Base-by-base conservation (phyloP, 2,797 vertebrate species). In the Anas georgica region DNA sequence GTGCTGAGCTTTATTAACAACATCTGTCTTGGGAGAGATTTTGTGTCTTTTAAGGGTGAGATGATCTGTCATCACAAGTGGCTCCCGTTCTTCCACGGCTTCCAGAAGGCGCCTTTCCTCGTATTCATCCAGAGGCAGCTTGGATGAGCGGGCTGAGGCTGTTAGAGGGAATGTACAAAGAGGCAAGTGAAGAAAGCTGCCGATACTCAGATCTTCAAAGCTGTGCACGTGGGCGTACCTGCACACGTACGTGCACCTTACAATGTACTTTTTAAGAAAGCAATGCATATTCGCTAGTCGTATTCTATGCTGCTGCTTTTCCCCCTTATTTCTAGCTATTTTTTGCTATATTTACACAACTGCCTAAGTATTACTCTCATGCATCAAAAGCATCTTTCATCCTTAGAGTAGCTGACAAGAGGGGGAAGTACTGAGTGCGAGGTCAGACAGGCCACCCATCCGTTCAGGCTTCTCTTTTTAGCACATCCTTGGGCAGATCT, bases 161-260 rank as follows among this genome's bases (percentile, higher is more conserved):
- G 26, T 8, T 16, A 2, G 37, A 3, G 31, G 25, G 26, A 14
- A 18, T 10, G 23, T 20, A 6, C 39, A 66, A 56, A 52, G 37
- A 28, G 15, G 15, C 72, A 29, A 15, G n/a, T 20, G 25, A 5
- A 33, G 18, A 46, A n/a, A 73, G 70, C 75, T 25, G 1, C n/a
- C 26, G 50, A 9, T 67, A 35, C 26, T 74, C 33, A 17, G 6
- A 3, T 21, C 23, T 37, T 48, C 63, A 13, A 39, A 26, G 14
- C 18, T 41, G 2, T 2, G 25, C 29, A 22, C 43, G 9, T 2
- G 1, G 5, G 21, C 9, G 31, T 12, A 10, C 41, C 20, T 3
- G 58, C 5, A 4, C 31, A 5, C 10, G 2, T 4, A 2, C 6
- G 22, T 45, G 46, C 12, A 4, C 5, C 1, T 39, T 10, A 7